Conservation (phyloP, 2,113 vertebrate genomes). For the Ptyas mucosa region DNA sequence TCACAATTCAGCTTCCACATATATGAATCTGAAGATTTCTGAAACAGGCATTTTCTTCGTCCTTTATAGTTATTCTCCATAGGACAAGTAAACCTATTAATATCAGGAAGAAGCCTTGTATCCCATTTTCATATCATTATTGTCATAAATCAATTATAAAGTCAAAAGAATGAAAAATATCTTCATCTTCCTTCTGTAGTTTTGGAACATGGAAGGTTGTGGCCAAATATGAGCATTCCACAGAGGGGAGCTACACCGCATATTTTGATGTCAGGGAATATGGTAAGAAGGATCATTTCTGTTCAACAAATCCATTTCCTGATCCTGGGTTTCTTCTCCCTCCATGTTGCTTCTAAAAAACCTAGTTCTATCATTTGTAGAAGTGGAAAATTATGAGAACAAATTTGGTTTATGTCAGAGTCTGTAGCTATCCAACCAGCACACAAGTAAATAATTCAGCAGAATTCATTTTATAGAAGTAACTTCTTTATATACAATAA, state of each 20-base stretch:
- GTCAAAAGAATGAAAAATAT: background rate
- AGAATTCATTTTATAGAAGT: no score
- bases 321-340: background rate
- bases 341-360: background rate
- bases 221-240: constrained; percentile 59
- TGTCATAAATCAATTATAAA: background rate
- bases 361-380: no score
- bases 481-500: no score
- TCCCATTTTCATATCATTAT: background rate
- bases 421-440: no score
- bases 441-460: no score
- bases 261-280: constrained; percentile 78
- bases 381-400: background rate
- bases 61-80: background rate
- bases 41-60: background rate
- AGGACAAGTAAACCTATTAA: no score
- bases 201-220: constrained; percentile 68
- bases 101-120: background rate
- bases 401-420: background rate
- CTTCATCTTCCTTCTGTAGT: constrained; percentile 32
- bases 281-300: constrained; percentile 46
- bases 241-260: constrained; percentile 47
- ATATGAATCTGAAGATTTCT: background rate
- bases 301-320: rapidly evolving
- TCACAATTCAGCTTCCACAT: background rate